Evolutionary conservation across 2,888 invertebrate genomes (phyloP), one percentile per base, ranked within the genome.

Genomic region (Cephus pygmeus): DNA sequence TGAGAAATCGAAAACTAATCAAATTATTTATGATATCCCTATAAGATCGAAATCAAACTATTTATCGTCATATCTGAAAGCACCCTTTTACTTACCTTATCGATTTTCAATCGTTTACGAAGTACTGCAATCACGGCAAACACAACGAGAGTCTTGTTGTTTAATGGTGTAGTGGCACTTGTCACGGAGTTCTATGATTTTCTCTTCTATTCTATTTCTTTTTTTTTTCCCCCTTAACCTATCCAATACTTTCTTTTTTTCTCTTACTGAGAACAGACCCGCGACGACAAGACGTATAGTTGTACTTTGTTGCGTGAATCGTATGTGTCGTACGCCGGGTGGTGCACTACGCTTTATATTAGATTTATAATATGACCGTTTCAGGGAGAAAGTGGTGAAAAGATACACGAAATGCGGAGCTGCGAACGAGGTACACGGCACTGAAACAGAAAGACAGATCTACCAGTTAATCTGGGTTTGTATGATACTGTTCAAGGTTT

Each of bases 391-490:
- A 36, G 34, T 23, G 75, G 73, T 73, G 75, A 68, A 75, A 75
- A 73, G 69, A 35, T 73, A 56, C 12, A 68, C 30, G 76, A 35
- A 68, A 75, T 12, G 36, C 36, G 35, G 77, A 4, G 69, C 40
- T 75, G 75, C 56, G 73, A 71, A 77, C 77, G 76, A 76, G 79
- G 71, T 73, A 73, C 69, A 76, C 69, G 73, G 73, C 69, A 76
- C 79, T 76, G 77, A 68, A 81, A 81, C 75, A 69, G 78, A 78
- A 76, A 75, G 31, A 71, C 34, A 56, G 56, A 56, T 56, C 23
- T 23, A 15, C 56, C 56, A 23, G 56, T 56, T 56, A 56, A 15
- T 56, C 56, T 56, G 56, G 2, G 56, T 56, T 56, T 56, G 40
- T 6, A 6, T 40, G 40, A 40, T 15, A 15, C 40, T 15, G 23